phyloP scores from a whole-genome alignment of 2,113 vertebrate species.

The Telmatochromis sp. region DNA sequence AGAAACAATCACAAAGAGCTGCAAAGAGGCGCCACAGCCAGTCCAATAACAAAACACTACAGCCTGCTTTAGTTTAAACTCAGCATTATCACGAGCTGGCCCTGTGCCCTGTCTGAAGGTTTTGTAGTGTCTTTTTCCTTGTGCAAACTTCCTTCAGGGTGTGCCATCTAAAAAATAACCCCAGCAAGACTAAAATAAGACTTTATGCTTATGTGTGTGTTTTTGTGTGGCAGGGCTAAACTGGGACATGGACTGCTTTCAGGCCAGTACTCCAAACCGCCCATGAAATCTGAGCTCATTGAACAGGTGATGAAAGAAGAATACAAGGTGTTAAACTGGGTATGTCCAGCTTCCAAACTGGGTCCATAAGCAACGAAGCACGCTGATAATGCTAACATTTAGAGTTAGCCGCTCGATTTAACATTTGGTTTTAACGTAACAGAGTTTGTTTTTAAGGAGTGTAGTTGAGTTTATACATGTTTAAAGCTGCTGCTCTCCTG shows the following conservation, averaged over 20 bases:
- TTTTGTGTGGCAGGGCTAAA: constrained; percentile 81
- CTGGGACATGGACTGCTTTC: constrained; percentile 94
- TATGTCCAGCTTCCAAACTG: constrained; percentile 56
- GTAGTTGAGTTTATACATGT: background rate
- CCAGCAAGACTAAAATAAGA: background rate
- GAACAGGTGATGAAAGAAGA: constrained; percentile 99
- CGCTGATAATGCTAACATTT: background rate
- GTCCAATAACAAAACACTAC: no score
- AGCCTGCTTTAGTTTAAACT: background rate
- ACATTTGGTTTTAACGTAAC: background rate
- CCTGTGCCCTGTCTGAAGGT: background rate
- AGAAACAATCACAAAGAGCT: background rate
- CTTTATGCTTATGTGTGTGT: background rate
- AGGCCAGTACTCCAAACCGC: constrained; percentile 94
- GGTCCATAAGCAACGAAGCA: constrained; percentile 37
- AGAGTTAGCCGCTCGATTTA: background rate
- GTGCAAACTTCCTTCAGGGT: background rate
- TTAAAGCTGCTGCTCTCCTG: background rate
- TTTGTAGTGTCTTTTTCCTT: background rate
- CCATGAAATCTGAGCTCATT: constrained; percentile 95
- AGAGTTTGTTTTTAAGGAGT: background rate
- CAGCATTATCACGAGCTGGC: background rate
- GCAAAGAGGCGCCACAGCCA: background rate
- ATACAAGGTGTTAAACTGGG: constrained; percentile 87
- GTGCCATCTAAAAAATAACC: background rate